Percentiles rank a stretch among this genome's conserved stretches.
phyloP scores from a whole-genome alignment of 2,797 vertebrate genomes.

The Adrianichthys oophorus region DNA sequence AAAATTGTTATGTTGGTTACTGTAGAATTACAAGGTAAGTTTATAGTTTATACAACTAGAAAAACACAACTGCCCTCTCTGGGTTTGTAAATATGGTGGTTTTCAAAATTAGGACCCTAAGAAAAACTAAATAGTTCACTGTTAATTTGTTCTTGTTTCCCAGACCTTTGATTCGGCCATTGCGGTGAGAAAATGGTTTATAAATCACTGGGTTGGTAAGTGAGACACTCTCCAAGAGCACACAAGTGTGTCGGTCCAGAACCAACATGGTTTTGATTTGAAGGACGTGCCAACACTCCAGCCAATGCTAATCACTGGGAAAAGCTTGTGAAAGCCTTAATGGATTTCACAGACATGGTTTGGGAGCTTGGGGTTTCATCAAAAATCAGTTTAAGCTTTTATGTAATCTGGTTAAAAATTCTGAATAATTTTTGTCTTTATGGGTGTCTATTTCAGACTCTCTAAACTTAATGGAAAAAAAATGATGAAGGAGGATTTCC shows the following conservation, averaged over 20 bases:
- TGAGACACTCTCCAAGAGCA: conserved; percentile 55
- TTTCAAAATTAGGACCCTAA: conserved; percentile 78
- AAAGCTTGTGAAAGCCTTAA: conserved; percentile 74
- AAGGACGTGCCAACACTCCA: conserved; percentile 50
- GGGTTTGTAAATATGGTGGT: conserved; percentile 79
- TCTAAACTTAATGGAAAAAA: conserved; percentile 51
- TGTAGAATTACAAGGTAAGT: conserved; percentile 87
- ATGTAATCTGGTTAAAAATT: conserved; percentile 73
- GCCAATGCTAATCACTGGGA: conserved; percentile 64
- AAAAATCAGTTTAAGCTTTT: conserved; percentile 65
- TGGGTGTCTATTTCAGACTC: conserved; percentile 58
- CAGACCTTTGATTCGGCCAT: conserved; percentile 66
- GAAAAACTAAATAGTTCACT: conserved; percentile 76
- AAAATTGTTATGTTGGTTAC: conserved; percentile 81
- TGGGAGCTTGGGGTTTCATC: conserved; percentile 58
- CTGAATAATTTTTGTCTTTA: conserved; percentile 65
- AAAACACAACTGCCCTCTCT: conserved; percentile 81
- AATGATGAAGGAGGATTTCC: conserved; percentile 37
- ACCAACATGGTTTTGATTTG: conserved; percentile 65
- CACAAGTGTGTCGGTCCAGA: conserved; percentile 51
- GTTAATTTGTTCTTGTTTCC: conserved; percentile 72
- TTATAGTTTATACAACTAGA: conserved; percentile 84
- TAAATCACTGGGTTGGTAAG: conserved; percentile 65
- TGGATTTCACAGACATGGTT: conserved; percentile 71
- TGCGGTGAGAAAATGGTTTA: conserved; percentile 70